A percentile compares a stretch with the other conserved stretches of the same genome.
Evolutionary conservation across 2,113 vertebrate genomes (phyloP).

Genomic region (Ctenomys sociabilis): DNA sequence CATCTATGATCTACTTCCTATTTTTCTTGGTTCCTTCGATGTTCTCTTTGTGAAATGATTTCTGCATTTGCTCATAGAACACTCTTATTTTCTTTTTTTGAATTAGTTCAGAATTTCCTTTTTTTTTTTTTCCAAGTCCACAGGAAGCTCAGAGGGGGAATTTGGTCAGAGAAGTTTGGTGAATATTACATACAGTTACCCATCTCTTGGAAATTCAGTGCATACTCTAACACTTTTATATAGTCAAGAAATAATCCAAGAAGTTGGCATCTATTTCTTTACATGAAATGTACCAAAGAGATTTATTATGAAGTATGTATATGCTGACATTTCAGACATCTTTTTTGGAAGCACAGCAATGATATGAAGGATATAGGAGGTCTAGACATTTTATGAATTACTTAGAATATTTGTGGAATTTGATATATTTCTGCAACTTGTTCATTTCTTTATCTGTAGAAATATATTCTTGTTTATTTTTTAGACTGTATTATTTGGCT

Average conservation of each 20-base stretch:
- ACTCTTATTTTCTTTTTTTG: not conserved
- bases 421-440: not conserved
- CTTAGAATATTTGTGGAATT: not conserved
- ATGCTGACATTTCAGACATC: not conserved
- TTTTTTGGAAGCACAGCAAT: not conserved
- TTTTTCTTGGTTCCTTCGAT: not conserved
- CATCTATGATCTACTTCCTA: not conserved
- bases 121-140: not conserved
- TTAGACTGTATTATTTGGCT: not conserved
- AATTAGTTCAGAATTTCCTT: not conserved
- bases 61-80: conserved; percentile 8
- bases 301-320: not conserved
- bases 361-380: not conserved
- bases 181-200: not conserved
- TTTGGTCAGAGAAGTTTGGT: not conserved
- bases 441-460: not conserved
- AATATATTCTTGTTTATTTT: not conserved
- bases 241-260: not conserved
- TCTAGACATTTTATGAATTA: not conserved
- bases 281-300: not conserved
- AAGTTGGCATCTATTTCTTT: not conserved
- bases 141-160: not conserved
- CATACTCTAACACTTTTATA: not conserved
- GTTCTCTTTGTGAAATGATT: not conserved
- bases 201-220: not conserved